Percentiles rank a stretch among this genome's conserved stretches.
Evolutionary conservation across 2,113 vertebrate species (phyloP).

Genomic region (Platichthys stellatus): DNA sequence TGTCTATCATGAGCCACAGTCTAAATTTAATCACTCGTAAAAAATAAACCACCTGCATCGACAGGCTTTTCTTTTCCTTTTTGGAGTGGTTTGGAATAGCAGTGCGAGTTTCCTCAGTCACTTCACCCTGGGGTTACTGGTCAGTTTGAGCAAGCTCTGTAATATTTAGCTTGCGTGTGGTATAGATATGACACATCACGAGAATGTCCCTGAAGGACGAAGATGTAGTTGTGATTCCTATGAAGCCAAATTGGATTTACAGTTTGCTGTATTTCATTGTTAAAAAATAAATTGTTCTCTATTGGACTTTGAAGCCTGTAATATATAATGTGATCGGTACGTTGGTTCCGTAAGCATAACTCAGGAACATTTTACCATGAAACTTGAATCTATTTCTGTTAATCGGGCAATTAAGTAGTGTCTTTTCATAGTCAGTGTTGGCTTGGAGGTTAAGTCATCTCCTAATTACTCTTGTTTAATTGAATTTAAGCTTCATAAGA

Average conservation of each 20-base stretch:
- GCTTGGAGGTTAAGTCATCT: too few species aligned
- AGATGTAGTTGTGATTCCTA: background rate
- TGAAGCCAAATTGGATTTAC: background rate
- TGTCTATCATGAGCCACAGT: background rate
- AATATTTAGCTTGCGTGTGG: background rate
- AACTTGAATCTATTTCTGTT: too few species aligned
- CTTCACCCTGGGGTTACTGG: background rate
- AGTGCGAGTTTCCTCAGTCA: background rate
- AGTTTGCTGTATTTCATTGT: background rate
- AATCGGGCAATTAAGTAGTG: too few species aligned
- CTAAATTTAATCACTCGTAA: conserved; percentile 1
- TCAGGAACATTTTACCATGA: too few species aligned
- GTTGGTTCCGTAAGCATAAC: too few species aligned
- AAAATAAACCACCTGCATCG: background rate
- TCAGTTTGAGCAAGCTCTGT: background rate
- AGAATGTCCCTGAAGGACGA: background rate
- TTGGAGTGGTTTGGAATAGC: conserved; percentile 3
- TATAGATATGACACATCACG: too few species aligned
- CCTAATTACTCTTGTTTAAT: too few species aligned
- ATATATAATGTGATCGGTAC: too few species aligned
- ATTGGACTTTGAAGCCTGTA: too few species aligned
- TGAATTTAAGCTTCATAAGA: too few species aligned
- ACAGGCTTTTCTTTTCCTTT: background rate
- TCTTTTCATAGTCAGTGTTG: too few species aligned
- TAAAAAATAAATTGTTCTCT: too few species aligned